Evolutionary conservation across 2,113 vertebrate genomes (phyloP).

Genomic region (Amphilophus citrinellus): DNA sequence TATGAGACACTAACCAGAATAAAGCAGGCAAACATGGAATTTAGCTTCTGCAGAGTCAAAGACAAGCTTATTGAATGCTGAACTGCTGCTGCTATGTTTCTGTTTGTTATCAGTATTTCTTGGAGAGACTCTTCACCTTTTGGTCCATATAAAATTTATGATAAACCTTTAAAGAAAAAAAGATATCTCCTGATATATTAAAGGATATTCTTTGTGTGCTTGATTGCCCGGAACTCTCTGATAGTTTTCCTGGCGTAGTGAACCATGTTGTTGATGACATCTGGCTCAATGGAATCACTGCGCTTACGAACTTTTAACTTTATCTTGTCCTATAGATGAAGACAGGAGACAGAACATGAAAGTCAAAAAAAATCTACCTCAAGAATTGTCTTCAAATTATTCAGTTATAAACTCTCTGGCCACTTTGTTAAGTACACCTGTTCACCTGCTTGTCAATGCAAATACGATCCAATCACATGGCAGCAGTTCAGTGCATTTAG

Average conservation of each 20-base stretch:
- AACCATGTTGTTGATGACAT: slow-evolving; percentile 86
- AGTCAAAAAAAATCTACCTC: neutral
- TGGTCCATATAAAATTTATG: neutral
- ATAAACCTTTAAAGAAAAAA: neutral
- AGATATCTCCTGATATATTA: neutral
- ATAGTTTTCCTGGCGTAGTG: slow-evolving; percentile 89
- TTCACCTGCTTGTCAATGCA: neutral
- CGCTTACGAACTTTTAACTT: slow-evolving; percentile 89
- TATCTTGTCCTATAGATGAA: slow-evolving; percentile 84
- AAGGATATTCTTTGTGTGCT: slow-evolving; percentile 95
- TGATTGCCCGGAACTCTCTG: slow-evolving; percentile 90
- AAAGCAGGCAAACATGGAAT: neutral
- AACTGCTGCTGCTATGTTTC: neutral
- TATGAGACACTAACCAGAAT: neutral
- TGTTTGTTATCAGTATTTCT: neutral
- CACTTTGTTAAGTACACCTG: neutral
- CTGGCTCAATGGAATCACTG: slow-evolving; percentile 81
- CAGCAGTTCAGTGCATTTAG: neutral
- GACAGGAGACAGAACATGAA: neutral
- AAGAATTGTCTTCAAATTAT: neutral
- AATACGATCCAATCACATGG: neutral
- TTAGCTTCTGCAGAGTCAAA: neutral
- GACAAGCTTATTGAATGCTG: neutral
- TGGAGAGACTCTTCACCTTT: neutral
- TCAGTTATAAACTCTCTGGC: neutral